Base-by-base conservation (phyloP, 2,797 vertebrate species). In the Ctenochaetus hawaiiensis region DNA sequence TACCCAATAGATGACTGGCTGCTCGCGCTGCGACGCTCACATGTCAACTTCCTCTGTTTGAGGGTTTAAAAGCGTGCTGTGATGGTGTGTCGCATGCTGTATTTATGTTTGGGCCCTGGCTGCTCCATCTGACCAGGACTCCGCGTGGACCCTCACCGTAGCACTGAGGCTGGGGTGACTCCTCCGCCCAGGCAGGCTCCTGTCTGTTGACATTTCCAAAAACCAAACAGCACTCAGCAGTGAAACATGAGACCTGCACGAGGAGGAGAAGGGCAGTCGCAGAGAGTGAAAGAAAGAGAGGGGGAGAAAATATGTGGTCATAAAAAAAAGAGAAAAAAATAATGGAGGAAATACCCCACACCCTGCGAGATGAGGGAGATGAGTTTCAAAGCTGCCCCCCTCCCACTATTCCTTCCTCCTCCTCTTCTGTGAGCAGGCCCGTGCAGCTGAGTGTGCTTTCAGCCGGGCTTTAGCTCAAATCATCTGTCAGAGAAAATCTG, bases 401-500 rank as follows among this genome's bases (percentile, higher is more conserved):
- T 77, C 78, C 73, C 68, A 76, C 72, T 8, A 48, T 67, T 57
- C 48, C 77, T 61, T 34, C 30, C 30, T 80, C 89, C 80, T 87
- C 65, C 62, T 39, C 64, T 83, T 65, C 75, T 72, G 48, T 12
- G 44, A n/a, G 22, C 75, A 68, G 53, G 73, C 57, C 41, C 41
- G 11, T 82, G 84, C 82, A 85, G 85, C 90, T 89, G 90, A 92
- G 89, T 91, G 82, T 80, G 81, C 85, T 93, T 94, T 93, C 88
- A 87, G 83, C 41, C 60, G 67, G 79, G 78, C 78, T 89, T 84
- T 73, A 83, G 89, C 91, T 93, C 89, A 90, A 92, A 85, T 89
- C 82, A 75, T 75, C 91, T 83, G 89, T 89, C 85, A 84, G 88
- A 68, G 87, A 75, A 95, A 96, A 96, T 96, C 95, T 96, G 96